A percentile compares a stretch with the other conserved stretches of the same genome.
These are phyloP conservation scores for Cacoxenus indagator DNA, from an alignment of 2,888 invertebrate genomes.

Conservation along the genomic window DNA sequence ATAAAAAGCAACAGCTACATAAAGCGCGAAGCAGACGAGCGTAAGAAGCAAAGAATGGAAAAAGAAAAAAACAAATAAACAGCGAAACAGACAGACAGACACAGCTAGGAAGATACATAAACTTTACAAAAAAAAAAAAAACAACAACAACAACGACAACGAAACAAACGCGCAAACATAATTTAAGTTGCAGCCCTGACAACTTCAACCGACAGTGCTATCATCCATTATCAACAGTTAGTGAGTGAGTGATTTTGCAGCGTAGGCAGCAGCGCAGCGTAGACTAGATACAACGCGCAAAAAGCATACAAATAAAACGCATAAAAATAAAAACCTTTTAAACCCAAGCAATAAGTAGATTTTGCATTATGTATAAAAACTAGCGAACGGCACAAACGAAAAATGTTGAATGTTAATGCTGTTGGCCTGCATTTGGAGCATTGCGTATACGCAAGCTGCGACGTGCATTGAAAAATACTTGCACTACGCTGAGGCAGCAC, in stretches of 20 bases:
- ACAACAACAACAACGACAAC: neutral
- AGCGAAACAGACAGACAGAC: neutral
- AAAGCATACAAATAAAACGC: slow-evolving; percentile 28
- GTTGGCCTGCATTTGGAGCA: too few relatives aligned
- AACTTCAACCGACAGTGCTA: slow-evolving; percentile 61
- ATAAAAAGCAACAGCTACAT: slow-evolving; percentile 56
- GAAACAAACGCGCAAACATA: neutral
- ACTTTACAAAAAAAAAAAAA: neutral
- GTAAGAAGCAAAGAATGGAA: slow-evolving; percentile 36
- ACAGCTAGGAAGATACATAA: neutral
- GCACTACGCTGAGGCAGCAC: too few relatives aligned
- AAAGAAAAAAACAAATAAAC: slow-evolving; percentile 29
- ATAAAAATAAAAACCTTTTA: slow-evolving; percentile 21
- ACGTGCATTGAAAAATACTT: too few relatives aligned
- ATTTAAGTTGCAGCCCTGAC: slow-evolving; percentile 51
- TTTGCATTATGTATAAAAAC: neutral
- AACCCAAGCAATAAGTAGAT: too few relatives aligned
- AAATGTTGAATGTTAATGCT: too few relatives aligned
- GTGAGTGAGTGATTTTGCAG: slow-evolving; percentile 61
- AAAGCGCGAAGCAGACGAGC: slow-evolving; percentile 38
- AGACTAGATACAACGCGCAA: neutral
- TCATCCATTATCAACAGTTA: slow-evolving; percentile 65
- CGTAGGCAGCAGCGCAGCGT: slow-evolving; percentile 32
- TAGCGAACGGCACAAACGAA: too few relatives aligned
- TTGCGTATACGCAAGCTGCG: too few relatives aligned